Evolutionary conservation across 1,140 invertebrate species (phyloP).

Genomic region (Drosophila santomea): DNA sequence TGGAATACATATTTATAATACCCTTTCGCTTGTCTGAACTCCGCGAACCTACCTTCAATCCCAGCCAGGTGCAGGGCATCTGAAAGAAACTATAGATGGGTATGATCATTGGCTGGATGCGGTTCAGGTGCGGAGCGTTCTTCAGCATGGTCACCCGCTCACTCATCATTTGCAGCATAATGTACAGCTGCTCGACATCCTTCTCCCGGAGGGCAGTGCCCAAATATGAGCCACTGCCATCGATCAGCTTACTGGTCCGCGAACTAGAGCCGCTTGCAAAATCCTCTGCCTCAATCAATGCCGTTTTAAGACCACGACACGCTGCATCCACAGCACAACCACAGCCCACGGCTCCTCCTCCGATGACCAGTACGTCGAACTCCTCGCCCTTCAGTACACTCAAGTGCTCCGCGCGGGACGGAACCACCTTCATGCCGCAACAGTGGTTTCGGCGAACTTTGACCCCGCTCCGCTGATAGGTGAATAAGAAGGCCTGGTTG

Average conservation of each 20-base stretch:
- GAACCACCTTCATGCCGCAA: constrained; percentile 15
- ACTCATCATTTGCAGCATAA: constrained; percentile 50
- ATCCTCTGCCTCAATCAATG: constrained; percentile 55
- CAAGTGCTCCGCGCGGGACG: constrained; percentile 49
- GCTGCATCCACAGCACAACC: constrained; percentile 87
- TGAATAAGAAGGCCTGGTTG: background rate
- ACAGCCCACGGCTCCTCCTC: constrained; percentile 96
- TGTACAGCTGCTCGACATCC: constrained; percentile 48
- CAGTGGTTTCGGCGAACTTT: constrained; percentile 10
- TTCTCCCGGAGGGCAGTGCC: constrained; percentile 26
- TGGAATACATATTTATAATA: background rate
- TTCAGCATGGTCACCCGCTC: constrained; percentile 56
- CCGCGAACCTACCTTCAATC: constrained; percentile 31
- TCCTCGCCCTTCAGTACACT: constrained; percentile 72
- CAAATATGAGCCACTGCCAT: constrained; percentile 50
- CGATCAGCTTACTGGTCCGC: constrained; percentile 57
- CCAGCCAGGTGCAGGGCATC: constrained; percentile 55
- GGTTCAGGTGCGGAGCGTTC: constrained; percentile 62
- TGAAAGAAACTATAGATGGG: constrained; percentile 50
- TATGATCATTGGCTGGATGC: constrained; percentile 70
- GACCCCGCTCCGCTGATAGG: background rate
- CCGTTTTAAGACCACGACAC: constrained; percentile 59
- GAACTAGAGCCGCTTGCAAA: constrained; percentile 60
- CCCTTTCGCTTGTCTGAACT: too few relatives aligned
- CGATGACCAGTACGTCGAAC: constrained; percentile 97